Evolutionary conservation across 2,113 vertebrate species (phyloP), one percentile per base, ranked within the genome.

Genomic region (Melanocharis versteri): DNA sequence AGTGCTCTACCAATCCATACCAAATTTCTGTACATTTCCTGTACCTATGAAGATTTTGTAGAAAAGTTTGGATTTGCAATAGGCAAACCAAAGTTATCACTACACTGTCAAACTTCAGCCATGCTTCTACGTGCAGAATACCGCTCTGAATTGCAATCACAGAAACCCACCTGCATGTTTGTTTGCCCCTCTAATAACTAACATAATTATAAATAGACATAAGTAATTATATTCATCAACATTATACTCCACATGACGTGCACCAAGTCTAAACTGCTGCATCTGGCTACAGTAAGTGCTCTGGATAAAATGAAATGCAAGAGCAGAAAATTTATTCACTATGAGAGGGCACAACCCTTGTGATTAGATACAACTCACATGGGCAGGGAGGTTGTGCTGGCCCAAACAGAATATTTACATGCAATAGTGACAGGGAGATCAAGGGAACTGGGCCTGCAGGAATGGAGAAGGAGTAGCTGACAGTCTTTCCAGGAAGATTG

Each of bases 331-430:
- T 5, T n/a, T 28, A 26, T 5, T 71, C 26, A 4, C 24, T n/a
- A 5, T 15, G 35, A 42, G 58, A 87, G 24, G 13, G 7, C 39
- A 73, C 0, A 1, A 35, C 28, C 8, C 22, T 26, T 15, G 23
- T 42, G 47, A 22, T 42, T 51, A 47, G 0, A 4, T n/a, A 27
- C 44, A 47, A 7, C 40, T 60, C 26, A 50, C 5, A 5, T 0
- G 1, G 37, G 22, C 31, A 87, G 54, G n/a, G 71, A 78, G 22
- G 28, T 15, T 50, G 37, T 6, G 15, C 35, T 45, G 47, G 54
- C 39, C 60, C 68, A 62, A 61, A 45, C 33, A 50, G 22, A 65
- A 45, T 10, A 30, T 62, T 51, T 40, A 57, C 1, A 3, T 6
- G 8, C 2, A 33, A 37, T 19, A 5, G 16, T n/a, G 51, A 53